A percentile compares a stretch with the other conserved stretches of the same genome.
These are phyloP conservation scores for Diarsia rubi DNA, from an alignment of 2,888 invertebrate genomes.

Conservation along the genomic window DNA sequence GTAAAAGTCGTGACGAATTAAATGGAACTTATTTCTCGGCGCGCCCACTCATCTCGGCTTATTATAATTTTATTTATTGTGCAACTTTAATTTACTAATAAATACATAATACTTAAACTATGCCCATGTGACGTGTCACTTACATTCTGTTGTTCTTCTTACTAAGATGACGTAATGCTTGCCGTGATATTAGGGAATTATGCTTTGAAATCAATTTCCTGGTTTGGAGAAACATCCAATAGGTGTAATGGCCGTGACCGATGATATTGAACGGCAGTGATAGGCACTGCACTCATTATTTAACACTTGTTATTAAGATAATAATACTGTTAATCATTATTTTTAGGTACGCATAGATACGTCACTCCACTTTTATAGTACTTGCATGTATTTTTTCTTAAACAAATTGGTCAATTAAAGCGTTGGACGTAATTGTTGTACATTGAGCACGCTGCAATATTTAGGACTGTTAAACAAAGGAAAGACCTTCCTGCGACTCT, in stretches of 20 bases:
- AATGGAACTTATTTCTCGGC: conserved; percentile 37
- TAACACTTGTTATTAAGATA: conserved; percentile 49
- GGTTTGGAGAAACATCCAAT: conserved; percentile 69
- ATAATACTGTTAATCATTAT: conserved; percentile 50
- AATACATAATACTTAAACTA: conserved; percentile 27
- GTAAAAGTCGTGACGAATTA: conserved; percentile 66
- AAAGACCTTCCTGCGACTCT: conserved; percentile 82
- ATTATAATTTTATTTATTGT: conserved; percentile 39
- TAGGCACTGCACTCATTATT: conserved; percentile 55
- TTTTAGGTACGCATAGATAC: conserved; percentile 48
- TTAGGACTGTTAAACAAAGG: conserved; percentile 83
- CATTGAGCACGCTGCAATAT: conserved; percentile 78
- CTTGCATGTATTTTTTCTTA: conserved; percentile 73
- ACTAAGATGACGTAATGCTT: conserved; percentile 66
- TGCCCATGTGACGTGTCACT: conserved; percentile 41
- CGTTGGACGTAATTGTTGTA: conserved; percentile 77
- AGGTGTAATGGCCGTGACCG: conserved; percentile 70
- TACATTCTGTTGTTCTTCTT: conserved; percentile 46
- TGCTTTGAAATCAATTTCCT: conserved; percentile 77
- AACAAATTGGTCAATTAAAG: conserved; percentile 80
- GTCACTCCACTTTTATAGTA: conserved; percentile 50
- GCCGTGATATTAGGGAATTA: conserved; percentile 67
- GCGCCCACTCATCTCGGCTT: conserved; percentile 30
- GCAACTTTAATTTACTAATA: conserved; percentile 39
- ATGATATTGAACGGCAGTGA: conserved; percentile 47